Conservation (phyloP, 2,797 vertebrate species). For the Acipenser ruthenus region DNA sequence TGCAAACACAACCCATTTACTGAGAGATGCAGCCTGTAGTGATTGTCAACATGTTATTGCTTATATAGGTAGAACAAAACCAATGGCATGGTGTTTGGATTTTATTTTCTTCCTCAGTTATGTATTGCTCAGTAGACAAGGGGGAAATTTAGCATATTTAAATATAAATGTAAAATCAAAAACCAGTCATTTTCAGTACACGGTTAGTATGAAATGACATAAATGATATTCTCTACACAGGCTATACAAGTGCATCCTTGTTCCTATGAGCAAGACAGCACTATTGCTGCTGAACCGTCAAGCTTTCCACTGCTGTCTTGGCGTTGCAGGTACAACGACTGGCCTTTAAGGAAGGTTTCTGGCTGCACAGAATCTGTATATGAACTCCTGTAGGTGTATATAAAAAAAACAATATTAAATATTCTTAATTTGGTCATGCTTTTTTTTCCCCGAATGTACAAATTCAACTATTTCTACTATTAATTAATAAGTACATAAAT, state of each 20-base stretch:
- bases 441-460: slow-evolving; percentile 40
- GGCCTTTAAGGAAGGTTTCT: slow-evolving; percentile 23
- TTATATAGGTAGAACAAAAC: slow-evolving; percentile 50
- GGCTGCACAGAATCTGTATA: slow-evolving; percentile 47
- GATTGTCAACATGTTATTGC: slow-evolving; percentile 74
- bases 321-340: slow-evolving; percentile 40
- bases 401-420: slow-evolving; percentile 38
- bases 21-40: slow-evolving; percentile 14
- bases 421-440: slow-evolving; percentile 62
- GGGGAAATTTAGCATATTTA: not conserved
- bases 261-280: slow-evolving; percentile 2
- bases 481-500: slow-evolving; percentile 52
- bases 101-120: slow-evolving; percentile 22
- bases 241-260: too few relatives aligned
- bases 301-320: slow-evolving; percentile 31
- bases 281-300: slow-evolving; percentile 22
- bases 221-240: too few relatives aligned
- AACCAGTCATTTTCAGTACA: too few relatives aligned
- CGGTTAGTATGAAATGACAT: too few relatives aligned
- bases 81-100: slow-evolving; percentile 26
- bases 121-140: slow-evolving; percentile 22
- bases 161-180: not conserved
- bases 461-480: slow-evolving; percentile 52
- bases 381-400: slow-evolving; percentile 53
- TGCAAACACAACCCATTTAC: slow-evolving; percentile 37